Conservation (phyloP, 2,888 invertebrate genomes). For the Amblyteles armatorius region DNA sequence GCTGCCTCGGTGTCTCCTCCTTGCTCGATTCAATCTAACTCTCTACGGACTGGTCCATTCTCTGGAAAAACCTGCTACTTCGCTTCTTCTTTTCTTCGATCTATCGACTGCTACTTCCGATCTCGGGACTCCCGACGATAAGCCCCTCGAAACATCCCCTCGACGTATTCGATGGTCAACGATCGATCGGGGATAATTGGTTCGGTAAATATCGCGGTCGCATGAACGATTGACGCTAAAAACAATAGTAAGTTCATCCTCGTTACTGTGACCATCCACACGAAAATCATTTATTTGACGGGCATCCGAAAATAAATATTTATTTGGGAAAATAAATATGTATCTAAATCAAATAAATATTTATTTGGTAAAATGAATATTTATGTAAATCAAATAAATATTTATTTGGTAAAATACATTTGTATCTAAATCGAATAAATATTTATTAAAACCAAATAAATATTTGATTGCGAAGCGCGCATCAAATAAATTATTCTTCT, state of each 20-base stretch:
- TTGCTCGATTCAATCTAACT: slow-evolving; percentile 73
- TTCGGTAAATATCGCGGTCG: background rate
- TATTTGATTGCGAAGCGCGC: background rate
- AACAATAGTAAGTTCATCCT: background rate
- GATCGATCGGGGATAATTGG: background rate
- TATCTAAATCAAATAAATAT: too few species aligned
- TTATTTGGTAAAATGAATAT: too few species aligned
- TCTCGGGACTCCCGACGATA: background rate
- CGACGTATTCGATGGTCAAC: background rate
- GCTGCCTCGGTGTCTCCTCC: slow-evolving; percentile 64
- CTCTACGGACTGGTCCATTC: slow-evolving; percentile 25
- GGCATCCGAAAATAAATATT: too few species aligned
- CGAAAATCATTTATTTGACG: too few species aligned
- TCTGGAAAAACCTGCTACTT: background rate
- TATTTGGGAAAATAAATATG: too few species aligned
- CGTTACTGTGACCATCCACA: background rate
- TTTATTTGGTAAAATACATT: too few species aligned
- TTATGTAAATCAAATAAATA: too few species aligned
- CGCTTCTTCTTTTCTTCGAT: slow-evolving; percentile 23
- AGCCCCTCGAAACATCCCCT: background rate
- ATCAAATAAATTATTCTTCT: background rate
- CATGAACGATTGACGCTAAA: too few species aligned
- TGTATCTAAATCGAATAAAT: too few species aligned
- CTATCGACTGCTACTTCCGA: slow-evolving; percentile 15
- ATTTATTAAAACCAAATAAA: too few species aligned